These are phyloP conservation scores for Bergia sp. DNA, from an alignment of 92 coral and sea anemone genomes.

Conservation along the genomic window DNA sequence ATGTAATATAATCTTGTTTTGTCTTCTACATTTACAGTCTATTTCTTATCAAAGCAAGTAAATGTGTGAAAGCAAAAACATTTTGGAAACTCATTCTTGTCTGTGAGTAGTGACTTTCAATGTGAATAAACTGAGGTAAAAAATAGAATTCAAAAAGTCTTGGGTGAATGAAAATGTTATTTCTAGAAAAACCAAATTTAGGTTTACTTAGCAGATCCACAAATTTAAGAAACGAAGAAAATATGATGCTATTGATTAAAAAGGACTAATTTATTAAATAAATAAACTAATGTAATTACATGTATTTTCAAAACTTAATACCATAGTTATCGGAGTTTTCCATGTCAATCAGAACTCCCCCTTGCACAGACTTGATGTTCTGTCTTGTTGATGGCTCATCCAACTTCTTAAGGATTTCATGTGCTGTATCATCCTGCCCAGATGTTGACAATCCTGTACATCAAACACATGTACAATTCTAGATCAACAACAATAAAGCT, in stretches of 20 bases:
- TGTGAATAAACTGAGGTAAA: too few relatives aligned
- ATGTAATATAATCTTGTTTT: too few relatives aligned
- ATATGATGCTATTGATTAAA: background rate
- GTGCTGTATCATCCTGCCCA: slow-evolving; percentile 67
- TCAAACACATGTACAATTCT: background rate
- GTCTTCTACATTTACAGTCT: too few relatives aligned
- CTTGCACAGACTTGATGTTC: slow-evolving; percentile 78
- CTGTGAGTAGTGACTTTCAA: too few relatives aligned
- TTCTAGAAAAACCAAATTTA: too few relatives aligned
- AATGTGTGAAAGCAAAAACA: too few relatives aligned
- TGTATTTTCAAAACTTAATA: slow-evolving; percentile 26
- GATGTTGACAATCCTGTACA: slow-evolving; percentile 30
- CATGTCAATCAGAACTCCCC: slow-evolving; percentile 93
- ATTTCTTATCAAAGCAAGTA: too few relatives aligned
- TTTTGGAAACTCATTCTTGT: too few relatives aligned
- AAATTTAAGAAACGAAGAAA: too few relatives aligned
- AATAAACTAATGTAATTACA: background rate
- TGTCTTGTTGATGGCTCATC: slow-evolving; percentile 84
- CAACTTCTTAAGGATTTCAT: slow-evolving; percentile 84
- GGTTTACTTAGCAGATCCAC: too few relatives aligned
- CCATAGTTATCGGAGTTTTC: slow-evolving; percentile 95
- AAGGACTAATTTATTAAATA: background rate
- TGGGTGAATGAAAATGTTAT: too few relatives aligned
- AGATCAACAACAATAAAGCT: background rate
- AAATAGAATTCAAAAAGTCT: too few relatives aligned